These are phyloP conservation scores for Triops cancriformis DNA, from an alignment of 1,140 invertebrate species.

Conservation along the genomic window DNA sequence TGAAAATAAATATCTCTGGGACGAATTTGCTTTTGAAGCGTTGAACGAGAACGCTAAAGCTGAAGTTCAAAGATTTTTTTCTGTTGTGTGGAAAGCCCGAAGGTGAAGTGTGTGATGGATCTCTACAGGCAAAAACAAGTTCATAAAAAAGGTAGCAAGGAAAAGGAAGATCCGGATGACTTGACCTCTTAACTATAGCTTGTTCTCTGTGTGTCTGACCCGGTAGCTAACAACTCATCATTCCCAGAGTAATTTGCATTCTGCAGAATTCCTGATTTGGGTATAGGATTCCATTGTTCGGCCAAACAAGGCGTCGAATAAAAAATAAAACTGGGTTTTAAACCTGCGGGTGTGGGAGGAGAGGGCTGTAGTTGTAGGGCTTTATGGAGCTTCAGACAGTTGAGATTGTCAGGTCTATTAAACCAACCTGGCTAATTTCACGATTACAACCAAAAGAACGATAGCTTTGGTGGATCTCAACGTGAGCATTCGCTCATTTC, in stretches of 20 bases:
- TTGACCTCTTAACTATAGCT: neutral
- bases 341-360: neutral
- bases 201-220: neutral
- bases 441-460: neutral
- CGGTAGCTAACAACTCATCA: neutral
- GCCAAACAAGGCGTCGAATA: too few relatives aligned
- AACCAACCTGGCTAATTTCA: neutral
- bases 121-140: too few relatives aligned
- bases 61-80: too few relatives aligned
- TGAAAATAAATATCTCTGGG: too few relatives aligned
- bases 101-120: too few relatives aligned
- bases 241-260: neutral
- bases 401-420: conserved; percentile 3
- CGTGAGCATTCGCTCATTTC: neutral
- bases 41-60: too few relatives aligned
- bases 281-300: neutral
- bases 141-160: neutral
- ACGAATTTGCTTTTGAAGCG: too few relatives aligned
- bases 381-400: neutral
- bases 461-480: too few relatives aligned
- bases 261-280: neutral
- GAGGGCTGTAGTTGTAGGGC: neutral
- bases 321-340: neutral
- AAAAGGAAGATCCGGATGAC: neutral
- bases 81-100: too few relatives aligned